Conservation (phyloP, 2,113 vertebrate species). For the Megaceryle torquata region DNA sequence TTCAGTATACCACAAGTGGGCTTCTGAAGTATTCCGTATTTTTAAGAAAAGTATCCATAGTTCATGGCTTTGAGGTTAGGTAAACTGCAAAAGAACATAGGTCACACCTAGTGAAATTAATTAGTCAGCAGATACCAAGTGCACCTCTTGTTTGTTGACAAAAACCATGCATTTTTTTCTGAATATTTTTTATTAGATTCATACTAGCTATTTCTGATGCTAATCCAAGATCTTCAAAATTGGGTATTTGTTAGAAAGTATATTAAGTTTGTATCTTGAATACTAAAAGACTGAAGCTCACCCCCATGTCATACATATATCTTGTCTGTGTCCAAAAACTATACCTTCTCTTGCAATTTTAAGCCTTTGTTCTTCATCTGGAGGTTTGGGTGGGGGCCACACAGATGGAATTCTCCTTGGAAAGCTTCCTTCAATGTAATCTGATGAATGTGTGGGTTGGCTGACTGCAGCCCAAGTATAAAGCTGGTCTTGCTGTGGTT, state of each 20-base stretch:
- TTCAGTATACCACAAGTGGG: not conserved
- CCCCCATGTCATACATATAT: not conserved
- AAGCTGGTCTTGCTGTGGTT: slow-evolving; percentile 88
- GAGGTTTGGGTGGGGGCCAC: slow-evolving; percentile 71
- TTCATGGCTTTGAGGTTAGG: not conserved
- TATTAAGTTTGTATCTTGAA: not conserved
- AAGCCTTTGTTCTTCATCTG: slow-evolving; percentile 65
- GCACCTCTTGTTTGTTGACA: not conserved
- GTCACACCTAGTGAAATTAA: not conserved
- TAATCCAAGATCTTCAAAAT: slow-evolving; percentile 21
- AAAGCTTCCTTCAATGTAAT: slow-evolving; percentile 82
- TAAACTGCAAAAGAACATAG: not conserved
- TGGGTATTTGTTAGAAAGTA: not conserved
- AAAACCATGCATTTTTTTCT: not conserved
- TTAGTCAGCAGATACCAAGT: not conserved
- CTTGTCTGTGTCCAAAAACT: not conserved
- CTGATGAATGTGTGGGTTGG: slow-evolving; percentile 86
- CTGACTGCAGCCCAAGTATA: slow-evolving; percentile 95
- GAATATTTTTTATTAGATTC: not conserved
- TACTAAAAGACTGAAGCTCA: not conserved
- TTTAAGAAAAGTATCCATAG: not conserved
- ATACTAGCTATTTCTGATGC: not conserved
- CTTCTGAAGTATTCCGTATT: not conserved
- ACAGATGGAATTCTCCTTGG: slow-evolving; percentile 76
- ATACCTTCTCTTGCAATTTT: slow-evolving; percentile 79